Conservation (phyloP, 2,797 vertebrate species). For the Odontamblyopus rebecca region DNA sequence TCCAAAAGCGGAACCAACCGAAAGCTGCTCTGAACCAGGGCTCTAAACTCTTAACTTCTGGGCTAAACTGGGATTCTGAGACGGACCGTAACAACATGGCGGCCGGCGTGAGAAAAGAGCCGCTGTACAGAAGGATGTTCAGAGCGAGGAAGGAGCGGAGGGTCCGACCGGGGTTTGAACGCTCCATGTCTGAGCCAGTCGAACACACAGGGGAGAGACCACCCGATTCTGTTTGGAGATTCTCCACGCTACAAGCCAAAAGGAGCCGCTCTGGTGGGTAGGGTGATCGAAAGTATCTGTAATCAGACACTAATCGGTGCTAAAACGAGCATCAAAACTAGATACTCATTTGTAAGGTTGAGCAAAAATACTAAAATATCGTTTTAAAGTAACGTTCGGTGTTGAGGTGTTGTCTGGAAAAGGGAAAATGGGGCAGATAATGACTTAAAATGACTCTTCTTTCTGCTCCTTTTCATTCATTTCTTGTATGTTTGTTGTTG, state of each 20-base stretch:
- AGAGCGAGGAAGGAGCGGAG: neutral
- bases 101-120: neutral
- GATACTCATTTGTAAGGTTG: too few relatives aligned
- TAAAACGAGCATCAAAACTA: too few relatives aligned
- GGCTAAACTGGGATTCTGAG: neutral
- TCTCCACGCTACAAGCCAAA: neutral
- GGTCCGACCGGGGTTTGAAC: too few relatives aligned
- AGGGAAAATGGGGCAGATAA: too few relatives aligned
- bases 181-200: neutral
- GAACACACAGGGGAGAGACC: neutral
- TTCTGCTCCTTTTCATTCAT: too few relatives aligned
- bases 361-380: too few relatives aligned
- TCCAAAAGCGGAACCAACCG: neutral
- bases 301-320: neutral
- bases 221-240: neutral
- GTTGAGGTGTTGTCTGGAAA: too few relatives aligned
- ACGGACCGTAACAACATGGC: neutral
- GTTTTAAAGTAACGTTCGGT: too few relatives aligned
- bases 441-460: too few relatives aligned
- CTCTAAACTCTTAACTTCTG: neutral
- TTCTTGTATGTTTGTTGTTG: too few relatives aligned
- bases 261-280: neutral
- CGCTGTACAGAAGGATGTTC: neutral
- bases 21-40: neutral
- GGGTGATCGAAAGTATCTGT: neutral